These are phyloP conservation scores for Oryzaephilus surinamensis DNA, from an alignment of 1,140 invertebrate genomes.

Conservation along the genomic window DNA sequence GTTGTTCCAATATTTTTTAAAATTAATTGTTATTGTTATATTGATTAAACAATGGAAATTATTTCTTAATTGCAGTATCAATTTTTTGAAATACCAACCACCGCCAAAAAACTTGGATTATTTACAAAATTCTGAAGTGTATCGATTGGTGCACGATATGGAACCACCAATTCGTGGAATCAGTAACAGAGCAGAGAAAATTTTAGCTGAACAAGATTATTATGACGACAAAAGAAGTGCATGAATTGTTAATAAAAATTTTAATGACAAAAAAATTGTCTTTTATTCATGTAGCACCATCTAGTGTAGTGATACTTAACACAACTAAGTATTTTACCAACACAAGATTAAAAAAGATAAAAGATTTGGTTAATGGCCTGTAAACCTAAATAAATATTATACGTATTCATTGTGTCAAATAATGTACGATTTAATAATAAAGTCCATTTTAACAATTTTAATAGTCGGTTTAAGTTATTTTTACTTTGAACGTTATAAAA, in stretches of 20 bases:
- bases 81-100: constrained; percentile 69
- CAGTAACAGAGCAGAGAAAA: constrained; percentile 48
- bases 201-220: constrained; percentile 54
- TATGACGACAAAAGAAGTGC: constrained; percentile 16
- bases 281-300: not conserved
- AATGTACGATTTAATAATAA: not conserved
- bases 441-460: not conserved
- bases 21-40: not conserved
- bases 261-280: not conserved
- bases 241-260: constrained; percentile 1
- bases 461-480: not conserved
- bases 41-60: not conserved
- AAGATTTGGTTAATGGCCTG: not conserved
- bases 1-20: not conserved
- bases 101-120: constrained; percentile 56
- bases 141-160: constrained; percentile 61
- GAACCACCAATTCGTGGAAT: constrained; percentile 54
- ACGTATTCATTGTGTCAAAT: not conserved
- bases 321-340: not conserved
- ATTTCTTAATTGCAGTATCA: constrained; percentile 45
- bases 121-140: constrained; percentile 60
- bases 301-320: not conserved
- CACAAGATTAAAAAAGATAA: too few species aligned
- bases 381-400: constrained; percentile 4
- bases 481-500: not conserved